phyloP scores from a whole-genome alignment of 2,113 vertebrate species.

The Megaceryle maxima region DNA sequence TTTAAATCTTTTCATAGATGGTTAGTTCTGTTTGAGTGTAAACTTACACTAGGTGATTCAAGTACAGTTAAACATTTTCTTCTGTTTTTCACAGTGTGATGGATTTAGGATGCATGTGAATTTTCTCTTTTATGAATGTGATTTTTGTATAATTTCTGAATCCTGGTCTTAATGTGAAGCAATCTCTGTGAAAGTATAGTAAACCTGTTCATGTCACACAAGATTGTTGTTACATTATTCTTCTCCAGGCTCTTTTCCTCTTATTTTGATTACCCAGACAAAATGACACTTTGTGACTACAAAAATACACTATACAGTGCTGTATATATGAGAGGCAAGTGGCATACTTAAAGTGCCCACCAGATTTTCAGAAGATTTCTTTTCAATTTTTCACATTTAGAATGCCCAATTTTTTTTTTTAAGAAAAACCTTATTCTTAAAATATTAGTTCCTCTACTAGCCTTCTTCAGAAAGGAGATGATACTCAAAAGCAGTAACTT shows the following conservation, averaged over 20 bases:
- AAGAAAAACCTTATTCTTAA: background rate
- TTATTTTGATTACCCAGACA: background rate
- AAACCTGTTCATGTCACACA: background rate
- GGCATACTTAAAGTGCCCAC: background rate
- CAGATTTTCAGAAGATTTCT: background rate
- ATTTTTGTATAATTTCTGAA: background rate
- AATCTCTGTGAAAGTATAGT: background rate
- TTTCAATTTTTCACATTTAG: background rate
- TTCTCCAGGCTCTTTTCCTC: background rate
- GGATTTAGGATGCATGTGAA: background rate
- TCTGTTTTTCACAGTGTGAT: background rate
- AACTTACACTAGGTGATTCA: background rate
- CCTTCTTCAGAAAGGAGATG: background rate
- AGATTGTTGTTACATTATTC: background rate
- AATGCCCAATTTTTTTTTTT: background rate
- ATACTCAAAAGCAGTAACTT: background rate
- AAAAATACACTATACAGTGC: background rate
- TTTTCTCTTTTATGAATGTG: background rate
- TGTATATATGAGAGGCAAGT: background rate
- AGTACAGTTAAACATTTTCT: background rate
- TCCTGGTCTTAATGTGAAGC: background rate
- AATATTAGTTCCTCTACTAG: background rate
- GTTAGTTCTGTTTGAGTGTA: background rate
- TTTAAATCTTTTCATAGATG: background rate
- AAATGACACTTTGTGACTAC: background rate